Conservation (phyloP, 2,888 invertebrate genomes). For the Polydrusus pterygomalis region DNA sequence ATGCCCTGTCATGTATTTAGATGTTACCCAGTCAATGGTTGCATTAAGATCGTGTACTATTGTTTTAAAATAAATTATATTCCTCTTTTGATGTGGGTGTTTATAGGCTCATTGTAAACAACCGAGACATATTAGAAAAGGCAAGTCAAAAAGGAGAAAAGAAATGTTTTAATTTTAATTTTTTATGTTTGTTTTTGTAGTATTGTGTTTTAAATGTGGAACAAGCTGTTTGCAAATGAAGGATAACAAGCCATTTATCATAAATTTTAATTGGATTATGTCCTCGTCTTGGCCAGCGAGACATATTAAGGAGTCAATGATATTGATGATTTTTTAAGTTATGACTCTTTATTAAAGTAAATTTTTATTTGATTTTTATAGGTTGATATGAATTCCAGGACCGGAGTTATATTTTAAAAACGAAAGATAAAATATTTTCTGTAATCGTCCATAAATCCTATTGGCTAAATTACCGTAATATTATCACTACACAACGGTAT, state of each 20-base stretch:
- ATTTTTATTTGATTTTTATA: too few relatives aligned
- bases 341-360: too few relatives aligned
- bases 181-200: conserved; percentile 21
- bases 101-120: conserved; percentile 68
- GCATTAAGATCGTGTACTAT: conserved; percentile 71
- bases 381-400: too few relatives aligned
- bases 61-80: conserved; percentile 72
- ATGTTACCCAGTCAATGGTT: conserved; percentile 69
- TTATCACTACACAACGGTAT: too few relatives aligned
- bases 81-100: conserved; percentile 67
- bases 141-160: conserved; percentile 13
- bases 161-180: conserved; percentile 33
- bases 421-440: too few relatives aligned
- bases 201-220: conserved; percentile 20
- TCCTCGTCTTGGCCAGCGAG: neutral
- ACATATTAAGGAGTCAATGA: neutral
- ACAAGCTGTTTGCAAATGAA: conserved; percentile 4
- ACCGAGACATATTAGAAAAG: conserved; percentile 60
- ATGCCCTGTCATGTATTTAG: conserved; percentile 71
- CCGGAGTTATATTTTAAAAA: too few relatives aligned
- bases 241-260: neutral
- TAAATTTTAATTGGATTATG: neutral
- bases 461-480: too few relatives aligned
- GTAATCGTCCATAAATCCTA: too few relatives aligned
- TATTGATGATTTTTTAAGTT: neutral